Base-by-base conservation (phyloP, 2,113 vertebrate species). In the Oryctolagus cuniculus region DNA sequence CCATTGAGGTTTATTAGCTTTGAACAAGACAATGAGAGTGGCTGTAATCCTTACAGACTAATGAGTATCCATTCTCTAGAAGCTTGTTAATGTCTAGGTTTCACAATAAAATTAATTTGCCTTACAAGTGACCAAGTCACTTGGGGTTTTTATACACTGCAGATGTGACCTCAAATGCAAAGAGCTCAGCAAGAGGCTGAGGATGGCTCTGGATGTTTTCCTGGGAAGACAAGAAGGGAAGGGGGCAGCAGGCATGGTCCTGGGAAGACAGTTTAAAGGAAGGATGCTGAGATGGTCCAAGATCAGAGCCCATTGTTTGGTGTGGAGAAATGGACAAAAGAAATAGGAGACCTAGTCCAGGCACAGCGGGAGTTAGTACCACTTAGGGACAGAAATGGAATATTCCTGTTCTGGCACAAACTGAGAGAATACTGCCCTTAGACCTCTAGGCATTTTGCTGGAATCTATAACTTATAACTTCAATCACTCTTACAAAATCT, bases 41-140 rank as follows among this genome's bases (percentile, higher is more conserved):
- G 3, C 24, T 67, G 66, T 74, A 89, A 63, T 75, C 34, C 38
- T 86, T 63, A 17, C 61, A 53, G 17, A 88, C 36, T n/a, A 87
- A 61, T 64, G 72, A 70, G 63, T 34, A 91, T 31, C 29, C 17
- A 36, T 93, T 84, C 24, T 90, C 58, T 72, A 88, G 73, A 87
- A 64, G 15, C n/a, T 64, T 70, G n/a, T n/a, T 64, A 44, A 83
- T 36, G 3, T 78, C 34, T 27, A 77, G 8, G 73, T 49, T 69
- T 44, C 24, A 16, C 16, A 67, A 66, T 94, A 80, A 74, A 75
- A 31, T 84, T 53, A 69, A 49, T 78, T 63, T 63, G 16, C 25
- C 44, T 91, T 72, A 21, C 24, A 70, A 51, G 31, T 70, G 61
- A 24, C 24, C 73, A 22, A 73, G 5, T 44, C 25, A 38, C n/a